Conservation (phyloP, 2,113 vertebrate species). For the Tachycineta bicolor region DNA sequence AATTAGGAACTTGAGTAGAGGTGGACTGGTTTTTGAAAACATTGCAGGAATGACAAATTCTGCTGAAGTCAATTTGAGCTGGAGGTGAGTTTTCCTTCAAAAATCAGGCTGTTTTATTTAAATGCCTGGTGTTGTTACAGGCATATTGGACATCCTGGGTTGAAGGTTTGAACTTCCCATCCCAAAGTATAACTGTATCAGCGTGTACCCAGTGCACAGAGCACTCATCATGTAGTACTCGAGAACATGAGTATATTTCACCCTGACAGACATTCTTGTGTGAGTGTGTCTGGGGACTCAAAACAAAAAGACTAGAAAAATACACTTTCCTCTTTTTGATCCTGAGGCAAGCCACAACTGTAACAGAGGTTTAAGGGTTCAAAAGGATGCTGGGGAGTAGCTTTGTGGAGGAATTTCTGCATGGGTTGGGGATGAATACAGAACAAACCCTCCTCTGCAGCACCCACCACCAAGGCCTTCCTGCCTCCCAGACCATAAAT, state of each 20-base stretch:
- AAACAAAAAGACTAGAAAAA: background rate
- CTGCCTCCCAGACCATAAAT: background rate
- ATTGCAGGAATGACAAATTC: background rate
- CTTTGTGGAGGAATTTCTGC: background rate
- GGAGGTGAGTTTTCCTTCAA: background rate
- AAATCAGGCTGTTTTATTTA: background rate
- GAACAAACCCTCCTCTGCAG: background rate
- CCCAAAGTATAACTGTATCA: background rate
- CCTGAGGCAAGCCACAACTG: background rate
- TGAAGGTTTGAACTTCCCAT: background rate
- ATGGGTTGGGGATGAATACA: background rate
- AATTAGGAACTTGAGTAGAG: background rate
- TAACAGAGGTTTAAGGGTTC: background rate
- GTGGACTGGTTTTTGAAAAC: background rate
- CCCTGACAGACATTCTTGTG: background rate
- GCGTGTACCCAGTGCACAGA: background rate
- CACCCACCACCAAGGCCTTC: background rate
- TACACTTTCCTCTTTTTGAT: background rate
- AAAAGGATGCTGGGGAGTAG: background rate
- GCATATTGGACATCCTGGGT: background rate
- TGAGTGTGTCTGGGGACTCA: background rate
- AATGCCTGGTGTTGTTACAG: background rate
- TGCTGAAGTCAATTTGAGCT: background rate
- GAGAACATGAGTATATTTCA: background rate
- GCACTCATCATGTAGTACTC: background rate